Evolutionary conservation across 2,113 vertebrate species (phyloP).

Genomic region (Phoxinus phoxinus): DNA sequence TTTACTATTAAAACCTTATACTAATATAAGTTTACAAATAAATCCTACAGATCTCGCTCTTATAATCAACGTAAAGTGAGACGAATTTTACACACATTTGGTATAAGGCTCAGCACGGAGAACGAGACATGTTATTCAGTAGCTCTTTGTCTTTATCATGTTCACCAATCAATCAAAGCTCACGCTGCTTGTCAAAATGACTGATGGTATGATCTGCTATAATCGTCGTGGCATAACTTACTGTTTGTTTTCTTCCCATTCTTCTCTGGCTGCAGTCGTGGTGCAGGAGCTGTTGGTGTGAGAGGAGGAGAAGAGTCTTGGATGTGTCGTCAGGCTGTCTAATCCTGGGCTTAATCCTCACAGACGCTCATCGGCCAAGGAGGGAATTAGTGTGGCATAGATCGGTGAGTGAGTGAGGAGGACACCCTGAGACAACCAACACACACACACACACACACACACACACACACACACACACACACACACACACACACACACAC

Average conservation of each 20-base stretch:
- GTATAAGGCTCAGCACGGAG: background rate
- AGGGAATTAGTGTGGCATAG: constrained; percentile 51
- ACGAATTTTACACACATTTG: background rate
- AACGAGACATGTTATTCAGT: background rate
- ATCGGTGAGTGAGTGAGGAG: constrained; percentile 38
- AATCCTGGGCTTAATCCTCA: constrained; percentile 58
- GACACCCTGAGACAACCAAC: background rate
- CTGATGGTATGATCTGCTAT: background rate
- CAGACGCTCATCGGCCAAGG: constrained; percentile 54
- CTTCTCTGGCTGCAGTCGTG: constrained; percentile 24
- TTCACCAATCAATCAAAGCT: background rate
- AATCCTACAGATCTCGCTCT: background rate
- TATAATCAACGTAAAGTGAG: background rate
- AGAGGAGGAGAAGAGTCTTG: constrained; percentile 28
- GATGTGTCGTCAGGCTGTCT: constrained; percentile 29
- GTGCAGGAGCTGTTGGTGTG: background rate
- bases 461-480: background rate
- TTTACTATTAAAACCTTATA: background rate
- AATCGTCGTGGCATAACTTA: constrained; percentile 29
- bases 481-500: background rate
- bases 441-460: background rate
- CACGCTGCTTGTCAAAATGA: background rate
- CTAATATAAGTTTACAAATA: background rate
- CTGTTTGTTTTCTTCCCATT: constrained; percentile 52
- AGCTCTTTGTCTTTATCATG: background rate